Conservation (phyloP, 1,140 invertebrate species). For the Megalonaias nervosa region DNA sequence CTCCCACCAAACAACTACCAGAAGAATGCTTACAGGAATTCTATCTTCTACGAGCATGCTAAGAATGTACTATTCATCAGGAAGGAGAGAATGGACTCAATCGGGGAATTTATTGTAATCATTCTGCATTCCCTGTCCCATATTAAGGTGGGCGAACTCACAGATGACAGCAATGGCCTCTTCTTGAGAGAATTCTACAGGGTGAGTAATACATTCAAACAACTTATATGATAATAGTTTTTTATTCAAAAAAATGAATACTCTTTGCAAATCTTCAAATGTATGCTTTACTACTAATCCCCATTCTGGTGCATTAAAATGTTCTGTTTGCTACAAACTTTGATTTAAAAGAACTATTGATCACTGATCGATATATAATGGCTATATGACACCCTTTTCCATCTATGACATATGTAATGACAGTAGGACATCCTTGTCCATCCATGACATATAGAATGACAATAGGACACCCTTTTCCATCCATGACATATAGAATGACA, state of each 20-base stretch:
- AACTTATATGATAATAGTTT: background rate
- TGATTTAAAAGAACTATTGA: no score
- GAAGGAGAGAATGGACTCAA: slow-evolving; percentile 65
- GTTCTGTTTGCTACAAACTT: no score
- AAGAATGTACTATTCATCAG: slow-evolving; percentile 65
- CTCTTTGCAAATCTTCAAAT: no score
- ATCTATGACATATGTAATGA: no score
- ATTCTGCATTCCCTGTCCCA: slow-evolving; percentile 66
- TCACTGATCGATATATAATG: no score
- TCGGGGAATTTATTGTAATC: slow-evolving; percentile 68
- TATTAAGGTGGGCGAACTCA: slow-evolving; percentile 63
- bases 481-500: no score
- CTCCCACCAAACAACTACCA: slow-evolving; percentile 66
- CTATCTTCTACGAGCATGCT: slow-evolving; percentile 63
- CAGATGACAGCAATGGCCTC: slow-evolving; percentile 62
- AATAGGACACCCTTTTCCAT: no score
- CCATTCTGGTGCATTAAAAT: no score
- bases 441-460: no score
- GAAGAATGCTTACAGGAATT: slow-evolving; percentile 65
- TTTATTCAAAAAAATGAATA: background rate
- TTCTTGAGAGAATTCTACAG: slow-evolving; percentile 67
- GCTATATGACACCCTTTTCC: no score
- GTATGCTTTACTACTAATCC: no score
- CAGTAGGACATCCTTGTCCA: no score
- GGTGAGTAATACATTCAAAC: slow-evolving; percentile 35